These are phyloP conservation scores for Pseudotriccus pelzelni DNA, from an alignment of 2,797 vertebrate species.

Conservation along the genomic window DNA sequence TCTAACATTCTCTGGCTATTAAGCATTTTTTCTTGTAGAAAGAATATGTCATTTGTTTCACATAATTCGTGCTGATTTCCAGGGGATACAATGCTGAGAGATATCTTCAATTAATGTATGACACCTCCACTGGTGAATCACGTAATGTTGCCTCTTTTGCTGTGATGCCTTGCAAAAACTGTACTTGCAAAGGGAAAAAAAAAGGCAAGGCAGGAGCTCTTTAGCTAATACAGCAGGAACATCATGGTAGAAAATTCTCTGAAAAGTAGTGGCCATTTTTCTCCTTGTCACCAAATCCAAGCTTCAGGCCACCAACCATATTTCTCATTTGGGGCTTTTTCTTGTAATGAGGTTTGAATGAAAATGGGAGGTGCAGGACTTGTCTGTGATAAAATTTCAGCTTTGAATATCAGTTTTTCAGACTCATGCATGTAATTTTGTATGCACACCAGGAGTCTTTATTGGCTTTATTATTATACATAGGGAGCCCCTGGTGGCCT, in stretches of 20 bases:
- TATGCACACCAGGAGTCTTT: not conserved
- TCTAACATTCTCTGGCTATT: not conserved
- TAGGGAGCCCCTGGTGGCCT: no score
- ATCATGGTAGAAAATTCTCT: not conserved
- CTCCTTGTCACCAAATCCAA: not conserved
- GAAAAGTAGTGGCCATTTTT: not conserved
- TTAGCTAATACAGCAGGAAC: not conserved
- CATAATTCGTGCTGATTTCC: not conserved
- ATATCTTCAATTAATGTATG: not conserved
- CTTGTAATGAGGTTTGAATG: not conserved
- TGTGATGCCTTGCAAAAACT: not conserved
- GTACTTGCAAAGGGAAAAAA: not conserved
- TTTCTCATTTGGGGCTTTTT: not conserved
- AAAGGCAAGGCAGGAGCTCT: not conserved
- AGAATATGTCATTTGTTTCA: not conserved
- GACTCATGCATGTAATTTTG: not conserved
- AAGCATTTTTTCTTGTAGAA: not conserved
- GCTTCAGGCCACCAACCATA: not conserved
- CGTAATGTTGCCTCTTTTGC: not conserved
- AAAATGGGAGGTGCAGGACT: accelerated
- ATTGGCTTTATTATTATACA: not conserved
- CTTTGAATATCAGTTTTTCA: not conserved
- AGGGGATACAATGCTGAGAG: not conserved
- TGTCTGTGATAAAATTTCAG: not conserved
- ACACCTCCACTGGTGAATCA: not conserved